Evolutionary conservation across 2,113 vertebrate species (phyloP).

Genomic region (Oreocharis arfaki): DNA sequence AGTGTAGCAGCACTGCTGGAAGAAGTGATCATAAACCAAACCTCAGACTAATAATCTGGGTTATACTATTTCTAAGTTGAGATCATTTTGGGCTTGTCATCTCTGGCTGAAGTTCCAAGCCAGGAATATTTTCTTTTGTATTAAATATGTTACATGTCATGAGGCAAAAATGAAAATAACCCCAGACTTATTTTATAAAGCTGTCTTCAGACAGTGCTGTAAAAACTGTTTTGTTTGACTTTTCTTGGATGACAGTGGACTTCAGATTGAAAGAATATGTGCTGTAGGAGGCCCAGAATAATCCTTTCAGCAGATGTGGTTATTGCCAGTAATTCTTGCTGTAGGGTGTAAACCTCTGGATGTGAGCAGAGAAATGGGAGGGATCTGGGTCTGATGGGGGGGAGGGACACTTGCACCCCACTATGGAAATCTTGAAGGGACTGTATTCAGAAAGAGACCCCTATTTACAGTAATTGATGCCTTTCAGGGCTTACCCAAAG

Average conservation of each 20-base stretch:
- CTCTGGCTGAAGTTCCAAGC: neutral
- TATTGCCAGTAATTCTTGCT: neutral
- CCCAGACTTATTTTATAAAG: neutral
- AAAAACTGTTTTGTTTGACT: neutral
- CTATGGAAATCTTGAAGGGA: neutral
- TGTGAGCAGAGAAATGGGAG: neutral
- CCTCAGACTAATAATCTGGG: neutral
- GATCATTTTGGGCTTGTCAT: neutral
- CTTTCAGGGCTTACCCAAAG: neutral
- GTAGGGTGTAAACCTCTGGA: neutral
- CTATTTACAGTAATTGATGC: neutral
- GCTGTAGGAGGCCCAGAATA: neutral
- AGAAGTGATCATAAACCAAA: neutral
- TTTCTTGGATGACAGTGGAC: neutral
- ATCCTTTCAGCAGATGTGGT: neutral
- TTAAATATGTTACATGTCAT: neutral
- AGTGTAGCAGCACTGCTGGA: neutral
- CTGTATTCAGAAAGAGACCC: neutral
- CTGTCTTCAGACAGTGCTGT: neutral
- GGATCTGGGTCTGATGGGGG: rapidly evolving
- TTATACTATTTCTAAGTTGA: slow-evolving; percentile 16
- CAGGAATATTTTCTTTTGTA: neutral
- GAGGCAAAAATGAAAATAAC: slow-evolving; percentile 29
- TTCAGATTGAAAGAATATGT: neutral
- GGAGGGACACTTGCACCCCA: neutral